Base-by-base conservation (phyloP, 2,797 vertebrate species). In the Tangara arthus region DNA sequence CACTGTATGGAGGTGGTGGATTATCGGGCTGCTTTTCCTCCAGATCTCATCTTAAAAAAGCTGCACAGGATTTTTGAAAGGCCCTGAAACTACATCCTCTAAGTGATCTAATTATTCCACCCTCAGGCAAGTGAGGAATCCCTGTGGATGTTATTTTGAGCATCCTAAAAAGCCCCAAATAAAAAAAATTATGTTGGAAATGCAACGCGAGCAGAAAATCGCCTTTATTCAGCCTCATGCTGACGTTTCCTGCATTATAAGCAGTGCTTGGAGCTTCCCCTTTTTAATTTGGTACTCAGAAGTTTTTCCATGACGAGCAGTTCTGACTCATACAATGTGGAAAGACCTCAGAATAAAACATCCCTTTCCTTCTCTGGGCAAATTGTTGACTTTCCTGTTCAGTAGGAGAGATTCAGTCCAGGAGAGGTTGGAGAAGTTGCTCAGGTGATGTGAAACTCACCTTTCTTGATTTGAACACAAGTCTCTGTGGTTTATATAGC, bases 201-300 rank as follows among this genome's bases (percentile, higher is more conserved):
- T 82, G 64, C 71, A 82, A 47, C 0, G 0, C 61, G 6, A 76
- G 42, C 53, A 81, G 70, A 80, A 92, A 57, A 35, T 65, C 12
- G 52, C 44, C 24, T 70, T 69, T 56, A 27, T 82, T 53, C 56
- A 78, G 78, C 35, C 13, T 19, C 26, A 4, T 44, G 59, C 42
- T 82, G 78, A 30, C n/a, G 42, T 69, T 95, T 93, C 86, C 83
- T 85, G 52, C 35, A 3, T 59, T 69, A 44, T 53, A 55, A 86
- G n/a, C 42, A 77, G 66, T 49, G 84, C 68, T 77, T 71, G 53
- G 35, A 92, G 72, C 92, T 95, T 97, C 94, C 81, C 21, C 59
- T 91, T 95, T 89, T 81, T 75, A 83, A 59, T 91, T 89, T 68
- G 46, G 39, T 87, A 13, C 50, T 68, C 4, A 0, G 83, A 80